Evolutionary conservation across 2,113 vertebrate species (phyloP), one percentile per base, ranked within the genome.

Genomic region (Damaliscus lunatus): DNA sequence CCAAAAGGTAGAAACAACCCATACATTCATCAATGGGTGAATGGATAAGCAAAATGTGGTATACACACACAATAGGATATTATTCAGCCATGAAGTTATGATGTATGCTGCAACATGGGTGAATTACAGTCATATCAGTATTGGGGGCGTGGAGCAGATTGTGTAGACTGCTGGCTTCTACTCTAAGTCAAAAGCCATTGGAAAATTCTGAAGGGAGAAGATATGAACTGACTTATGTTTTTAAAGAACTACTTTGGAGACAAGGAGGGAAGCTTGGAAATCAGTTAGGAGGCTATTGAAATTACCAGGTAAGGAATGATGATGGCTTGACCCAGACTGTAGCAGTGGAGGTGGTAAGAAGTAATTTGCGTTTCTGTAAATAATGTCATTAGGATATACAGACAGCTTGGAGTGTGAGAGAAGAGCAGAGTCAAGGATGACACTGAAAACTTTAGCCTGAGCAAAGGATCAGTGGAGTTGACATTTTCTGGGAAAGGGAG

Each of bases 191-290:
- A 97, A 92, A 81, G n/a, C 10, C 29, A 27, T 2, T 50, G 52
- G 33, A 21, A 86, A 33, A 23, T 67, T 90, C 91, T 77, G 60
- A 86, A 85, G 53, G 85, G 21, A 17, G 36, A 74, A 81, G 50
- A 46, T 50, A 36, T 90, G 15, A 62, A 25, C 77, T 85, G 9
- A 52, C 16, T 71, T 71, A 48, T 8, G 1, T n/a, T 57, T 90
- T 67, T 83, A 84, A 94, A 94, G 55, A 94, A 36, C 11, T 14
- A 46, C 14, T 74, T 82, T 85, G 71, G 82, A 93, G 48, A 89
- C 13, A 52, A 81, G 16, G 48, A 92, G 36, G 88, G 17, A 78
- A 78, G 43, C 8, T 2, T 16, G 74, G 43, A 62, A 92, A 78
- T 25, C 59, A 81, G 31, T 27, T 60, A 57, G 83, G 43, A 86